A percentile compares a stretch with the other conserved stretches of the same genome.
These are phyloP conservation scores for Palythoa grandiflora DNA, from an alignment of 92 coral and sea anemone species.

Conservation along the genomic window DNA sequence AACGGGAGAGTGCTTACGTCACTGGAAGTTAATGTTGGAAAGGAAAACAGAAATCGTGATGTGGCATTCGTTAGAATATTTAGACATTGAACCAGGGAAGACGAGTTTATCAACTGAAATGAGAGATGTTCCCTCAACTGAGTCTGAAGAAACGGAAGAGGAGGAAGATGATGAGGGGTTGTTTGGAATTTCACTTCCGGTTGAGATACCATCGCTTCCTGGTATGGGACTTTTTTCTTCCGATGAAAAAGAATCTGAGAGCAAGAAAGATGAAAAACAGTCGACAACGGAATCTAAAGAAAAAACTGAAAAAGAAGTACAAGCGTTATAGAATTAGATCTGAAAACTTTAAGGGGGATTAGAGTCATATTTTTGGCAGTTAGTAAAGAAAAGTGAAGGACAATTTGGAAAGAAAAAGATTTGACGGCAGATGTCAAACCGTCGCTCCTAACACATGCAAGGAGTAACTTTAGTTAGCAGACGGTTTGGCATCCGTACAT, in stretches of 20 bases:
- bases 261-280: constrained; percentile 22
- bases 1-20: constrained; percentile 76
- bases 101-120: constrained; percentile 82
- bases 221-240: constrained; percentile 38
- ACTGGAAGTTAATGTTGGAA: constrained; percentile 80
- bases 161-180: constrained; percentile 81
- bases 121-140: constrained; percentile 74
- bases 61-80: constrained; percentile 85
- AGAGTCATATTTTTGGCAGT: no score
- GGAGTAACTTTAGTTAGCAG: no score
- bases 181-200: constrained; percentile 71
- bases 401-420: no score
- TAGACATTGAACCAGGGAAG: constrained; percentile 86
- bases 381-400: no score
- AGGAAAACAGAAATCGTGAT: constrained; percentile 78
- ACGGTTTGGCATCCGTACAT: no score
- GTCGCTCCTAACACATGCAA: no score
- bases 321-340: neutral
- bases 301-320: neutral
- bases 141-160: constrained; percentile 74
- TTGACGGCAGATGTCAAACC: no score
- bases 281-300: neutral
- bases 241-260: constrained; percentile 42
- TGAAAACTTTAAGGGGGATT: neutral
- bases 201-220: constrained; percentile 36